Evolutionary conservation across 2,888 invertebrate genomes (phyloP).

Genomic region (Eristalis arbustorum): DNA sequence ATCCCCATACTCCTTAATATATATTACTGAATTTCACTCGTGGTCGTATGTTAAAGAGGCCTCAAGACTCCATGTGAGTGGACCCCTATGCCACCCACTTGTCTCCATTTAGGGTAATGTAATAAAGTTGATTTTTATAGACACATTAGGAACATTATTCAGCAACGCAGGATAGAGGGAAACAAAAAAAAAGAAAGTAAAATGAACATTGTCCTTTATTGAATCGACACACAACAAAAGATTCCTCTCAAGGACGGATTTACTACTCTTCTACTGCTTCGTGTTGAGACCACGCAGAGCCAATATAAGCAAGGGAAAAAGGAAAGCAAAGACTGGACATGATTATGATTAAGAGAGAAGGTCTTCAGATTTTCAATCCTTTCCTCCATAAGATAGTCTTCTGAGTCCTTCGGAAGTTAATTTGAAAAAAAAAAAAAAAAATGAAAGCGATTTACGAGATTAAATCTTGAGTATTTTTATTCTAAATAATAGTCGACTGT

Average conservation of each 20-base stretch:
- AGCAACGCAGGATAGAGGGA: conserved; percentile 14
- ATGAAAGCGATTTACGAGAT: conserved; percentile 57
- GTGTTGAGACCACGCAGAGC: not conserved
- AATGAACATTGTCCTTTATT: conserved; percentile 64
- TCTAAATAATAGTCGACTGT: conserved; percentile 48
- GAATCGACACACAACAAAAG: conserved; percentile 65
- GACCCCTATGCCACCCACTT: not conserved
- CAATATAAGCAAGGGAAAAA: not conserved
- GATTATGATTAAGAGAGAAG: conserved; percentile 58
- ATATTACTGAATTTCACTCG: not conserved
- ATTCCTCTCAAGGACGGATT: conserved; percentile 48
- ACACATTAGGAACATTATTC: conserved; percentile 64
- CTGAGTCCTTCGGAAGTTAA: conserved; percentile 40
- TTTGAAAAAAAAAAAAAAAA: conserved; percentile 23
- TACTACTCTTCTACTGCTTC: conserved; percentile 24
- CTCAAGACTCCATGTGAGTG: not conserved
- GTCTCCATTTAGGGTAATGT: conserved; percentile 64
- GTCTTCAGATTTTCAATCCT: conserved; percentile 48
- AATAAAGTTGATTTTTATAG: conserved; percentile 69
- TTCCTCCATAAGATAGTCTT: not conserved
- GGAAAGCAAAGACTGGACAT: conserved; percentile 22
- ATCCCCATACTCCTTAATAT: conserved; percentile 12
- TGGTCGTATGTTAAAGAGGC: conserved; percentile 55
- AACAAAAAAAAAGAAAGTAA: conserved; percentile 24
- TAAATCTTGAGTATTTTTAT: conserved; percentile 46